These are phyloP conservation scores for Todus mexicanus DNA, from an alignment of 2,797 vertebrate genomes.

Conservation along the genomic window DNA sequence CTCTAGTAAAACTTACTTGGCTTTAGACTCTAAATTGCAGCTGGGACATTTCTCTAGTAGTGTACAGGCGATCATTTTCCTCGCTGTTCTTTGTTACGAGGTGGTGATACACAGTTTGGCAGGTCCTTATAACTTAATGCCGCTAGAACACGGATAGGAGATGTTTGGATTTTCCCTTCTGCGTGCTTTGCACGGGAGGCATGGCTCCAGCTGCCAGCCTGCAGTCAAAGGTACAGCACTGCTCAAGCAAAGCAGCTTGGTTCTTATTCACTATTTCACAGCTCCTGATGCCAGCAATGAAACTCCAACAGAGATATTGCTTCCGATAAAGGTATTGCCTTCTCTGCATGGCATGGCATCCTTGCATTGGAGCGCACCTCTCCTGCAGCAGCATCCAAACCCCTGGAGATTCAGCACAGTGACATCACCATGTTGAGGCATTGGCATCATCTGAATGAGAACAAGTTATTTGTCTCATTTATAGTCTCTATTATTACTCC, in stretches of 20 bases:
- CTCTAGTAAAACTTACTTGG: slow-evolving; percentile 28
- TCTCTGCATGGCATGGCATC: background rate
- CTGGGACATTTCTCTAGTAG: slow-evolving; percentile 23
- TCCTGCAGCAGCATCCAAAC: background rate
- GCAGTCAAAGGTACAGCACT: background rate
- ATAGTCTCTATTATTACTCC: slow-evolving; percentile 2
- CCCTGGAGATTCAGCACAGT: background rate
- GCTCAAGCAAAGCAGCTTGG: background rate
- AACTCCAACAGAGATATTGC: no score
- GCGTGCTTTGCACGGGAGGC: background rate
- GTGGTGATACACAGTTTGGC: background rate
- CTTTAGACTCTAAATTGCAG: slow-evolving; percentile 42
- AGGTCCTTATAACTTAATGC: background rate
- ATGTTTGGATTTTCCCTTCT: background rate
- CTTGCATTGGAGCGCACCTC: background rate
- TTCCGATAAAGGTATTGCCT: background rate
- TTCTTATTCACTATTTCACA: background rate
- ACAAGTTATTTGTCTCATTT: slow-evolving; percentile 34
- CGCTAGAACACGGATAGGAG: background rate
- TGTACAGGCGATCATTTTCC: background rate
- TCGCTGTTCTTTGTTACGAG: background rate
- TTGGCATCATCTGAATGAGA: background rate
- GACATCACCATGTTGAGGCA: background rate
- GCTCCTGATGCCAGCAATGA: background rate
- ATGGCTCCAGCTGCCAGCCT: background rate